These are phyloP conservation scores for Rutilus rutilus DNA, from an alignment of 2,113 vertebrate genomes.

Conservation along the genomic window DNA sequence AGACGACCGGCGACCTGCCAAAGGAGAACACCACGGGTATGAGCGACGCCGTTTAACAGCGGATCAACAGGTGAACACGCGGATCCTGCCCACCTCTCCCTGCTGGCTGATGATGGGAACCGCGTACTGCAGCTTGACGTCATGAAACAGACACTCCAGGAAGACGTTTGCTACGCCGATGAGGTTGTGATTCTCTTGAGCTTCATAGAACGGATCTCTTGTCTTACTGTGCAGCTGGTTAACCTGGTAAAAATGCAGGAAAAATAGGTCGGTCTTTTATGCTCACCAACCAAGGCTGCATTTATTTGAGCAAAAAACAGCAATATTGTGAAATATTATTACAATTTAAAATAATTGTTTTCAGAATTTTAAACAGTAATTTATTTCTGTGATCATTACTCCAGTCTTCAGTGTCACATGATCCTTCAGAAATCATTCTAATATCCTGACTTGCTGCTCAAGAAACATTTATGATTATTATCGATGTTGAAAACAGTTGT, in stretches of 20 bases:
- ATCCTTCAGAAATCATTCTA: background rate
- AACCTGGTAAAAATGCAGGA: constrained; percentile 67
- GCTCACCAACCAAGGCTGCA: background rate
- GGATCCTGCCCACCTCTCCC: constrained; percentile 83
- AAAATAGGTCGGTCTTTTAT: background rate
- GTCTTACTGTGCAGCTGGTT: constrained; percentile 80
- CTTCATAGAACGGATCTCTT: constrained; percentile 93
- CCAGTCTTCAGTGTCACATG: background rate
- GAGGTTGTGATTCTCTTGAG: constrained; percentile 96
- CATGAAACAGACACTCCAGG: constrained; percentile 94
- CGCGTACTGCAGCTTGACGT: constrained; percentile 94
- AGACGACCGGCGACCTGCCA: constrained; percentile 90
- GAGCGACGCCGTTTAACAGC: background rate
- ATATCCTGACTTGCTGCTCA: background rate
- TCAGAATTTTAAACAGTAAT: background rate
- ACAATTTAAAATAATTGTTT: background rate
- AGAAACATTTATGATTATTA: background rate
- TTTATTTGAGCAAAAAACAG: too few relatives aligned
- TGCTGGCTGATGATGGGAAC: constrained; percentile 99
- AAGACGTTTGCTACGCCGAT: constrained; percentile 97
- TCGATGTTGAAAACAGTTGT: too few relatives aligned
- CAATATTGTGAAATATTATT: background rate
- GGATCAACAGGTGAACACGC: background rate
- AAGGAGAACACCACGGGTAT: background rate
- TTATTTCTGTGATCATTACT: background rate